Percentiles rank a stretch among this genome's conserved stretches.
phyloP scores from a whole-genome alignment of 2,797 vertebrate genomes.

The Scolopax bukidnonensis region DNA sequence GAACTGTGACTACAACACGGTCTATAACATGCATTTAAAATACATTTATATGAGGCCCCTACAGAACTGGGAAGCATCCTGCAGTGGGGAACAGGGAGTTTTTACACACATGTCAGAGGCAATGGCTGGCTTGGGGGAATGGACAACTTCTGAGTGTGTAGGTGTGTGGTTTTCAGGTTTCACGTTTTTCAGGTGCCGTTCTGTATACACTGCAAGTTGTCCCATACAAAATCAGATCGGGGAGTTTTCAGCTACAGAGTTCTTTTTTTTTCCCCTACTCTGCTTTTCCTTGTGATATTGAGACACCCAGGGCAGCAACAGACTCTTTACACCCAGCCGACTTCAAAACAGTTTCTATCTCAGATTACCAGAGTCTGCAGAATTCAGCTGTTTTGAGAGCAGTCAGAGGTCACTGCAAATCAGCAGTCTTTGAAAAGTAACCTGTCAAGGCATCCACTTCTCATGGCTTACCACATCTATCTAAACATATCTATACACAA shows the following conservation, averaged over 20 bases:
- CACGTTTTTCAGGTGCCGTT: background rate
- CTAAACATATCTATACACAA: constrained; percentile 61
- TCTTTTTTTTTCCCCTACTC: background rate
- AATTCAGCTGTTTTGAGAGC: constrained; percentile 65
- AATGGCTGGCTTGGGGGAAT: background rate
- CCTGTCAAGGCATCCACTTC: constrained; percentile 69
- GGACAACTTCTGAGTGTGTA: background rate
- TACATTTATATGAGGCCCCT: background rate
- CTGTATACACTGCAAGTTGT: background rate
- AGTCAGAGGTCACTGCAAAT: constrained; percentile 70
- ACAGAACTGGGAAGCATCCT: background rate
- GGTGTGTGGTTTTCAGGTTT: background rate
- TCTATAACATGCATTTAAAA: background rate
- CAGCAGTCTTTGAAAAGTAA: constrained; percentile 69
- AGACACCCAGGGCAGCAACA: constrained; percentile 38
- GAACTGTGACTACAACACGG: background rate
- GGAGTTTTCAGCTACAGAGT: background rate
- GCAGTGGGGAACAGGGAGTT: background rate
- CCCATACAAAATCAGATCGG: background rate
- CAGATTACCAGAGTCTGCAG: constrained; percentile 55
- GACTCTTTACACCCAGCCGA: constrained; percentile 56
- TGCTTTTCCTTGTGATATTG: background rate
- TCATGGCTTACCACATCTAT: constrained; percentile 72
- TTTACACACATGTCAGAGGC: background rate
- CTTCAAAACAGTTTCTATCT: constrained; percentile 62